A percentile compares a stretch with the other conserved stretches of the same genome.
Evolutionary conservation across 2,888 invertebrate genomes (phyloP).

Genomic region (Eristalinus aeneus): DNA sequence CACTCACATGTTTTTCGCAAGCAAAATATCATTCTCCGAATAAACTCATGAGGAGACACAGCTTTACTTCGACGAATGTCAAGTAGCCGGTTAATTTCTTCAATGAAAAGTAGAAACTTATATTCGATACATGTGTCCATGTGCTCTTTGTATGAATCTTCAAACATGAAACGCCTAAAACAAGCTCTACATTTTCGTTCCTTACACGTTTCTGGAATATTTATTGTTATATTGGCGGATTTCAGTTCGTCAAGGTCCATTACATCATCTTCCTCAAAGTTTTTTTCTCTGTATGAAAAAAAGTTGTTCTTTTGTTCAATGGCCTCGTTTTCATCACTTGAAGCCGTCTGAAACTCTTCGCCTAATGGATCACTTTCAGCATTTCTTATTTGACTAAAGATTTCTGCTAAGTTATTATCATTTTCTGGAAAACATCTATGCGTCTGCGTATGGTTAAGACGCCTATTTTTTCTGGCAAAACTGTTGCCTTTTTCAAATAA

Average conservation of each 20-base stretch:
- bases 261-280: conserved; percentile 79
- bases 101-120: conserved; percentile 77
- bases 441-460: conserved; percentile 23
- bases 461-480: conserved; percentile 34
- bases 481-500: conserved; percentile 75
- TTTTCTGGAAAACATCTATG: conserved; percentile 28
- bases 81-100: conserved; percentile 77
- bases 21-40: conserved; percentile 79
- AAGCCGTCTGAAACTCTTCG: conserved; percentile 76
- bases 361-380: conserved; percentile 68
- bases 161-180: conserved; percentile 79
- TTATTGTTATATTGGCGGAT: conserved; percentile 77
- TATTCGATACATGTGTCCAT: conserved; percentile 78
- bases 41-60: conserved; percentile 80
- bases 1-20: conserved; percentile 79
- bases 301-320: conserved; percentile 74
- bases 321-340: conserved; percentile 77
- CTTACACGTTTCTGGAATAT: conserved; percentile 78
- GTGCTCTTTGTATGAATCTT: conserved; percentile 78
- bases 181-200: conserved; percentile 80
- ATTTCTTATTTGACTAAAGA: conserved; percentile 47
- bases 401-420: conserved; percentile 48
- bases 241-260: conserved; percentile 77
- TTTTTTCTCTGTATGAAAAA: conserved; percentile 79
- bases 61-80: conserved; percentile 77